A percentile compares a stretch with the other conserved stretches of the same genome.
Conservation (phyloP, 2,888 invertebrate genomes). For the Thereva nobilitata region DNA sequence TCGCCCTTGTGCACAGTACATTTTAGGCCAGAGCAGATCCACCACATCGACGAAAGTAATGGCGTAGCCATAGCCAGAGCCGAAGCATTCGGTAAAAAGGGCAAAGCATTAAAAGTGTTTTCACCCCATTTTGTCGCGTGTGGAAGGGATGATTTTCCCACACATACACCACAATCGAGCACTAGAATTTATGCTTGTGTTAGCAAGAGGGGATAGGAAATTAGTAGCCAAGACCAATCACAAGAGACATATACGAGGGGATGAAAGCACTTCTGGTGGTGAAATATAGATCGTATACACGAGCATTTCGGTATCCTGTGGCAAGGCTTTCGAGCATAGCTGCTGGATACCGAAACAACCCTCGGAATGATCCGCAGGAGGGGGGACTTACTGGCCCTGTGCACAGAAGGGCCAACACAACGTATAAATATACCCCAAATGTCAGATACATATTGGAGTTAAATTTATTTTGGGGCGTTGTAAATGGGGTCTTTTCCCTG, state of each 20-base stretch:
- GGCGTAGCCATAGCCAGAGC: background rate
- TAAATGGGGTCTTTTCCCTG: background rate
- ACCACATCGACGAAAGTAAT: background rate
- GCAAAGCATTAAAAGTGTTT: constrained; percentile 27
- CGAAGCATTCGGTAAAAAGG: constrained; percentile 14
- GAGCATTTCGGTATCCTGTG: background rate
- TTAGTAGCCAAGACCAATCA: constrained; percentile 40
- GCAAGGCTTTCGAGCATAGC: too few relatives aligned
- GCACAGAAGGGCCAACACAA: constrained; percentile 22
- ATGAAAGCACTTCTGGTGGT: constrained; percentile 34
- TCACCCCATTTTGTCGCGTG: constrained; percentile 27
- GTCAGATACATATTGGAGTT: constrained; percentile 32
- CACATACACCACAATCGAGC: constrained; percentile 4
- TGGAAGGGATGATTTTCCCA: constrained; percentile 22
- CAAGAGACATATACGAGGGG: constrained; percentile 25
- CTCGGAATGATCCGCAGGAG: too few relatives aligned
- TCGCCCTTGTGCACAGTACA: background rate
- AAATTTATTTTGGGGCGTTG: constrained; percentile 25
- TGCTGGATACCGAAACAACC: too few relatives aligned
- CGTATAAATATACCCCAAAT: constrained; percentile 22
- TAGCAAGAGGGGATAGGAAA: constrained; percentile 38
- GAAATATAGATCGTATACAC: constrained; percentile 3
- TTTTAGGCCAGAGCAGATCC: background rate
- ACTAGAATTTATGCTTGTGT: constrained; percentile 23
- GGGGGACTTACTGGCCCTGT: background rate